Evolutionary conservation across 1,140 invertebrate genomes (phyloP).

Genomic region (Aricia agestis): DNA sequence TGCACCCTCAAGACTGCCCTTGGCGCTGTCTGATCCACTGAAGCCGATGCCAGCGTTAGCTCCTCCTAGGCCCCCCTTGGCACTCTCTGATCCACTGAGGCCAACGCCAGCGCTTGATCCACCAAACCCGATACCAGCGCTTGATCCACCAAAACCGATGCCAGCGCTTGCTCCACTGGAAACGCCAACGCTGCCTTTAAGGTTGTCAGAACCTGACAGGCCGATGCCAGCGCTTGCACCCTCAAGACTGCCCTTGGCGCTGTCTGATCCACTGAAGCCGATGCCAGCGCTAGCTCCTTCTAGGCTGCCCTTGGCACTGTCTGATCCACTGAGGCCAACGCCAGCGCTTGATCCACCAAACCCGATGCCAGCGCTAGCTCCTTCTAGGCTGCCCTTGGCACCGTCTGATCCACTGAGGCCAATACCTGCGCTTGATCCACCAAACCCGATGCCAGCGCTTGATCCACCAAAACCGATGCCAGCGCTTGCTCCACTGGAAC

Average conservation of each 20-base stretch:
- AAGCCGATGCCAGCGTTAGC: not conserved
- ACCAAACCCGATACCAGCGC: not conserved
- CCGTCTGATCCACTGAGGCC: not conserved
- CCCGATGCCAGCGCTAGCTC: conserved; percentile 1
- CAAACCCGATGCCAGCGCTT: not conserved
- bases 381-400: not conserved
- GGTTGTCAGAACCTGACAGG: not conserved
- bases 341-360: not conserved
- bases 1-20: not conserved
- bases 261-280: not conserved
- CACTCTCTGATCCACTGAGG: not conserved
- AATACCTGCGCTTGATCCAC: not conserved
- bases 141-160: not conserved
- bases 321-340: not conserved
- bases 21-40: not conserved
- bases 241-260: not conserved
- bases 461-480: not conserved
- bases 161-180: not conserved
- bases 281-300: not conserved
- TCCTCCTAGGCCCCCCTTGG: not conserved
- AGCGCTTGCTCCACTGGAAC: not conserved
- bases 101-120: not conserved
- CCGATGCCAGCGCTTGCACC: not conserved
- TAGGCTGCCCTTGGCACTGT: not conserved
- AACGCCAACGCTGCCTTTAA: not conserved